These are phyloP conservation scores for Oeneis ivallda DNA, from an alignment of 2,888 invertebrate genomes.

Conservation along the genomic window DNA sequence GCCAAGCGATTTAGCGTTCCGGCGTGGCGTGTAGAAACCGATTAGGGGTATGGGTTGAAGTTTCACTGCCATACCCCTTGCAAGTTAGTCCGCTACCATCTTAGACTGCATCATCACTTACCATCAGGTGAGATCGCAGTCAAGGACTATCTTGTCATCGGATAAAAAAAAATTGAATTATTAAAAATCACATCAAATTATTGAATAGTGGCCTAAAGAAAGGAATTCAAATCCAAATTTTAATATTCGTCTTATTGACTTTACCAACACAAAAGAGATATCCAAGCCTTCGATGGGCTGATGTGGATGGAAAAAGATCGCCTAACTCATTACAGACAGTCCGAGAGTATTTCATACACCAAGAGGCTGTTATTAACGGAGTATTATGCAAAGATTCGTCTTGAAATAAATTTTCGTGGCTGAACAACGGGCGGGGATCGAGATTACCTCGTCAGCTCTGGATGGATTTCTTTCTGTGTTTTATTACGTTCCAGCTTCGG, in stretches of 20 bases:
- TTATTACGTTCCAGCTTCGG: slow-evolving; percentile 61
- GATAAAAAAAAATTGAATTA: too few species aligned
- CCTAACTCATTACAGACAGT: slow-evolving; percentile 29
- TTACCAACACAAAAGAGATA: not conserved
- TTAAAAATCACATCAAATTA: not conserved
- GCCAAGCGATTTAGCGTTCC: too few species aligned
- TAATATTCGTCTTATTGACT: slow-evolving; percentile 4
- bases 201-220: not conserved
- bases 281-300: not conserved
- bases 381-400: slow-evolving; percentile 60
- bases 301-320: not conserved
- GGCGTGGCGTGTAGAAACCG: too few species aligned
- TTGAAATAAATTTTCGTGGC: slow-evolving; percentile 62
- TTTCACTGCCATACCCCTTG: too few species aligned
- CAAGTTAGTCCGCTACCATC: too few species aligned
- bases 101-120: too few species aligned
- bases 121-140: too few species aligned
- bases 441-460: slow-evolving; percentile 61
- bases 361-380: slow-evolving; percentile 49
- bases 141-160: too few species aligned
- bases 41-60: too few species aligned
- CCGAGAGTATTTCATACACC: slow-evolving; percentile 40
- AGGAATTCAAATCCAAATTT: not conserved
- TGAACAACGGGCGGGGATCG: slow-evolving; percentile 57
- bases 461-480: slow-evolving; percentile 61